Conservation (phyloP, 2,888 invertebrate species). For the Junonia oenone region DNA sequence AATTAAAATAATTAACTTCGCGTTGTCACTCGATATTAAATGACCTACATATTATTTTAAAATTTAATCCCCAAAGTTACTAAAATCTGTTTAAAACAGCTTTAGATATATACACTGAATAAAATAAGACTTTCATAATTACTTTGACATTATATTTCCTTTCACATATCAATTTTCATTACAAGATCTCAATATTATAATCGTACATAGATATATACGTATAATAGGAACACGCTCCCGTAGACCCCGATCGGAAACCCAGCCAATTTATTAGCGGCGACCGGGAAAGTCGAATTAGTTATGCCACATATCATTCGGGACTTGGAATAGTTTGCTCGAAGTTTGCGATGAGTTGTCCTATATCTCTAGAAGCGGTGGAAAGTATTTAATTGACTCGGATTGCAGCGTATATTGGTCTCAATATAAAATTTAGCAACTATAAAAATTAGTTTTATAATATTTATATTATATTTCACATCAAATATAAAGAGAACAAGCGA, state of each 20-base stretch:
- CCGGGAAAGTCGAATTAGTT: constrained; percentile 43
- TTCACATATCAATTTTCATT: background rate
- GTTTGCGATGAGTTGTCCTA: constrained; percentile 17
- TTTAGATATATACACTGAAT: no score
- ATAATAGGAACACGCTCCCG: constrained; percentile 10
- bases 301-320: constrained; percentile 36
- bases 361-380: constrained; percentile 7
- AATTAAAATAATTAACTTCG: no score
- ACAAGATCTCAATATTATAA: background rate
- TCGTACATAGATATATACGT: background rate
- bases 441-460: no score
- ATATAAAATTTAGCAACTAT: no score
- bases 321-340: constrained; percentile 26
- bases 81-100: no score
- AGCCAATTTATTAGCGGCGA: constrained; percentile 50
- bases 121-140: no score
- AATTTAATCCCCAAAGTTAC: no score
- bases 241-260: constrained; percentile 45
- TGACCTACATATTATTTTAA: no score
- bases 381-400: constrained; percentile 18
- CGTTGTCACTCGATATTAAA: no score
- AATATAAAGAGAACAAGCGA: background rate
- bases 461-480: background rate
- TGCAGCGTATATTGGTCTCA: background rate
- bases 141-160: no score